Evolutionary conservation across 1,140 invertebrate species (phyloP).

Genomic region (Drosophila pectinifera): DNA sequence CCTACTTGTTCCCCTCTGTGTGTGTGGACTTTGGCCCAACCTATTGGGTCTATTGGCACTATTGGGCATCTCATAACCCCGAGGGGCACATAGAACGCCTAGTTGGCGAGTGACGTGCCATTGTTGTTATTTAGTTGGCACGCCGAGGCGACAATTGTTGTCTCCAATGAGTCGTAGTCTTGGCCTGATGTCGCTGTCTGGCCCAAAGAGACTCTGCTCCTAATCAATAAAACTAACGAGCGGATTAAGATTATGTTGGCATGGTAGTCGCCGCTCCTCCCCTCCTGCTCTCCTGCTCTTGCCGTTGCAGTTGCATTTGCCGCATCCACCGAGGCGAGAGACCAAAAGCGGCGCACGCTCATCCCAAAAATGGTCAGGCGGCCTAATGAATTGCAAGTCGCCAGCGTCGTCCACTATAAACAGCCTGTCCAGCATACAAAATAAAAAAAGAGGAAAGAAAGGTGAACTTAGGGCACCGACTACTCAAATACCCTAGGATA

Average conservation of each 20-base stretch:
- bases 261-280: constrained; percentile 18
- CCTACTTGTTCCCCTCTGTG: not conserved
- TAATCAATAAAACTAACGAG: constrained; percentile 83
- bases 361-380: constrained; percentile 75
- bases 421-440: constrained; percentile 62
- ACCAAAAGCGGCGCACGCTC: constrained; percentile 79
- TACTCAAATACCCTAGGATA: not conserved
- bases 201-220: constrained; percentile 66
- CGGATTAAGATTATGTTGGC: constrained; percentile 80
- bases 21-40: not conserved
- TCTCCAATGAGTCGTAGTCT: constrained; percentile 76
- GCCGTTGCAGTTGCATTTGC: constrained; percentile 20
- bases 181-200: constrained; percentile 42
- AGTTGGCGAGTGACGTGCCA: constrained; percentile 54
- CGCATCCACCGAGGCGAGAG: constrained; percentile 49
- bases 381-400: constrained; percentile 78
- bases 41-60: constrained; percentile 26
- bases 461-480: not conserved
- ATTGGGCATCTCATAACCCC: constrained; percentile 57
- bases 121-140: constrained; percentile 81
- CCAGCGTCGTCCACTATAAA: constrained; percentile 25
- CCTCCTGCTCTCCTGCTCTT: constrained; percentile 17
- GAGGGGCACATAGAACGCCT: constrained; percentile 66
- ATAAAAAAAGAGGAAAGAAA: constrained; percentile 42
- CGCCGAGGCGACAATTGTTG: constrained; percentile 82